Evolutionary conservation across 2,797 vertebrate species (phyloP), one percentile per base, ranked within the genome.

Genomic region (Sarcophilus harrisii): DNA sequence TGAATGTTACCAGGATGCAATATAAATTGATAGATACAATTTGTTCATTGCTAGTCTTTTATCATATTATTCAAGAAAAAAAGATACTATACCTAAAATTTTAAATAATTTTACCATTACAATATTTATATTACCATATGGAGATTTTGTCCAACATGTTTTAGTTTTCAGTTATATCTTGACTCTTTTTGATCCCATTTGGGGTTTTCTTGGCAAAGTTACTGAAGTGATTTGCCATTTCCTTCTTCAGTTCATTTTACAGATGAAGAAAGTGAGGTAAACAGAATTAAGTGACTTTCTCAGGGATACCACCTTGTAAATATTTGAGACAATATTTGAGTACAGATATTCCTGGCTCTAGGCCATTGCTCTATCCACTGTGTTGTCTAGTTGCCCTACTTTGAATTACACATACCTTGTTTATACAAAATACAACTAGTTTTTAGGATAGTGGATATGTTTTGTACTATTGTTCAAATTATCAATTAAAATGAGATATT

Each of bases 401-500:
- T 73, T 38, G n/a, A 73, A 21, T 16, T n/a, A 38, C 5, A 73
- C 38, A 16, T 29, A 32, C 1, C 30, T 32, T 13, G 12, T 73
- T 73, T 38, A 1, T 73, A 73, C 14, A n/a, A 21, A 0, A 73
- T 73, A 18, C 13, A 32, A 32, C 30, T 66, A 66, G 12, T n/a
- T 81, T 66, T 81, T 38, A 81, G 73, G 18, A 81, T 9, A 45
- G 73, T 81, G 1, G 1, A 73, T 16, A 45, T 45, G 8, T 21
- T 45, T 38, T 73, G n/a, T 38, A 6, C n/a, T 21, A 24, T 81
- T 27, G 38, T 3, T 3, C 38, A 81, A 45, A 45, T 21, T 81
- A 81, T 91, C 28, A 92, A 24, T 95, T 54, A 89, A 16, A 90
- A 54, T 52, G 73, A 94, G 55, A 49, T 96, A 57, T 91, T 66